Percentiles rank a stretch among this genome's conserved stretches.
phyloP scores from a whole-genome alignment of 2,888 invertebrate species.

The Cetonia aurata region DNA sequence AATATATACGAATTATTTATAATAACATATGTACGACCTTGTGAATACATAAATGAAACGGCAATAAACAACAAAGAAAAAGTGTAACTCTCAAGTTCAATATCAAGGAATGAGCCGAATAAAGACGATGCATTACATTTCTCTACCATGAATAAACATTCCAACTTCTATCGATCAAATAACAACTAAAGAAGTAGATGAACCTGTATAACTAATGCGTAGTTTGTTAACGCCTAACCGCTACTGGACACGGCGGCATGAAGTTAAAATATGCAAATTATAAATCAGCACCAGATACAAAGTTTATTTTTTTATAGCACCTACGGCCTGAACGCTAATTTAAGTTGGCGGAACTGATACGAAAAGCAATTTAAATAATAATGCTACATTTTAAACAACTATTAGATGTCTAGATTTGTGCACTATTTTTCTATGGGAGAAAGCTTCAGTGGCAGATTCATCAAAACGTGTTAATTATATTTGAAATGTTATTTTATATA shows the following conservation, averaged over 20 bases:
- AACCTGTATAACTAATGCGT: constrained; percentile 1
- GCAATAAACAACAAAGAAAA: constrained; percentile 1
- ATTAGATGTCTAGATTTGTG: too few species aligned
- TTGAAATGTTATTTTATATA: too few species aligned
- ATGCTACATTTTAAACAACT: too few species aligned
- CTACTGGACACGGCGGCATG: background rate
- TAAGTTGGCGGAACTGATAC: too few species aligned
- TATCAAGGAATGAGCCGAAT: constrained; percentile 14
- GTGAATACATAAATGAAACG: background rate
- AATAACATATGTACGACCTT: constrained; percentile 6
- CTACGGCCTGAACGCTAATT: too few species aligned
- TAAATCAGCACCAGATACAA: too few species aligned
- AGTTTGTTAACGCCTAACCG: constrained; percentile 1
- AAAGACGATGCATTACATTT: background rate
- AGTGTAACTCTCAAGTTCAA: constrained; percentile 15
- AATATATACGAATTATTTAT: background rate
- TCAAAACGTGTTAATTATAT: too few species aligned
- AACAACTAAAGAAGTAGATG: constrained; percentile 1
- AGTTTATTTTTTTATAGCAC: too few species aligned
- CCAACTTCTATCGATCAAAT: constrained; percentile 3
- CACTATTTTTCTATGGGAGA: too few species aligned
- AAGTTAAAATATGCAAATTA: constrained; percentile 4
- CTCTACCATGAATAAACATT: constrained; percentile 6
- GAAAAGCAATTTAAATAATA: too few species aligned
- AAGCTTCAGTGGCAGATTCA: too few species aligned